These are phyloP conservation scores for Macropus fuliginosus DNA, from an alignment of 2,797 vertebrate species.

Conservation along the genomic window DNA sequence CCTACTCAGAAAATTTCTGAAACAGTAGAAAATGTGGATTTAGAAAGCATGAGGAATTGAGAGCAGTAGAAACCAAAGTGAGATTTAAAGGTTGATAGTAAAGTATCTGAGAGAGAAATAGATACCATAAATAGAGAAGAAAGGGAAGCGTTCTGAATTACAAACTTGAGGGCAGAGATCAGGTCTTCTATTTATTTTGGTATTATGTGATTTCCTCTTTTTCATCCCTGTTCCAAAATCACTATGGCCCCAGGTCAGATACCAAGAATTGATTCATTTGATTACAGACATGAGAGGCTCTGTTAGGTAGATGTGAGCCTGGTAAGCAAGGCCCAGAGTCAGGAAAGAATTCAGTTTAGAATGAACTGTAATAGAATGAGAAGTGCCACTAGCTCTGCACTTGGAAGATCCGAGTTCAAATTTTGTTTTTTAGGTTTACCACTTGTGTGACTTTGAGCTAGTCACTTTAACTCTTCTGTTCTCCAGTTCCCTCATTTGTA, in stretches of 20 bases:
- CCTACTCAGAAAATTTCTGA: not conserved
- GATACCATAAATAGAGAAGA: not conserved
- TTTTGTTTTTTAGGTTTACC: not conserved
- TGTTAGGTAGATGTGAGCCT: not conserved
- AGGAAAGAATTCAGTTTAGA: not conserved
- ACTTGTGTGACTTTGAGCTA: not conserved
- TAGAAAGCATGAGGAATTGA: not conserved
- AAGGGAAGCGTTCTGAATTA: not conserved
- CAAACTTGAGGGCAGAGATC: not conserved
- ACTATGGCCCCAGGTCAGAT: not conserved
- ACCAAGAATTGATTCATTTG: not conserved
- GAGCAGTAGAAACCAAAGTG: not conserved
- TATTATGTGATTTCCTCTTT: not conserved
- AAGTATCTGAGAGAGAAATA: not conserved
- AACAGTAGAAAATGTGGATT: not conserved
- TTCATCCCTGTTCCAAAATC: not conserved
- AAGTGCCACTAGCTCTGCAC: not conserved
- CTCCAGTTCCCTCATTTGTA: not conserved
- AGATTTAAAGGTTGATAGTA: not conserved
- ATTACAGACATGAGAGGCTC: not conserved
- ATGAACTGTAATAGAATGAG: not conserved
- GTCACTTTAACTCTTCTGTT: not conserved
- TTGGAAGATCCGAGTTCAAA: not conserved
- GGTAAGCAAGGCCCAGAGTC: not conserved
- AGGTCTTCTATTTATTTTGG: not conserved